These are phyloP conservation scores for Exephanes ischioxanthus DNA, from an alignment of 2,888 invertebrate genomes.

Conservation along the genomic window DNA sequence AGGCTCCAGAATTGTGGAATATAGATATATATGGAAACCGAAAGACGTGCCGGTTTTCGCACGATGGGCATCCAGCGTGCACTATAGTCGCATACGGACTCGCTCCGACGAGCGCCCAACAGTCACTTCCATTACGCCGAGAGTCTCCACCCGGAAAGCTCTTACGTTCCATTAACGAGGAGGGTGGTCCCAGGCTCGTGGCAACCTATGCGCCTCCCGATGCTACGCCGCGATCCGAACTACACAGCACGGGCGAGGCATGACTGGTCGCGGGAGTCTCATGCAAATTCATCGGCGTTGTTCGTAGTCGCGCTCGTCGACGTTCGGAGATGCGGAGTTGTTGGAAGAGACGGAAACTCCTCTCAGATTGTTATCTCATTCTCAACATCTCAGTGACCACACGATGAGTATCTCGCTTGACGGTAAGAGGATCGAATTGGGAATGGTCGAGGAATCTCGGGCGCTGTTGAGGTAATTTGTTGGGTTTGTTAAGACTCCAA, in stretches of 20 bases:
- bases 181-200: conserved; percentile 34
- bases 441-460: neutral
- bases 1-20: conserved; percentile 6
- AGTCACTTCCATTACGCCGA: conserved; percentile 68
- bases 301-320: conserved; percentile 13
- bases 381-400: conserved; percentile 12
- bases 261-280: conserved; percentile 43
- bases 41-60: conserved; percentile 24
- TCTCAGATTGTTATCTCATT: neutral
- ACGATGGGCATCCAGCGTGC: conserved; percentile 23
- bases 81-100: conserved; percentile 35
- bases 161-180: conserved; percentile 73
- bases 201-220: conserved; percentile 19
- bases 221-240: conserved; percentile 30
- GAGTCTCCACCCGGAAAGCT: conserved; percentile 69
- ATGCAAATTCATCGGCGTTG: conserved; percentile 52
- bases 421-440: neutral
- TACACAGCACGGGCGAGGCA: conserved; percentile 36
- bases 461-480: neutral
- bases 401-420: neutral
- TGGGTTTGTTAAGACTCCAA: neutral
- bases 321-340: neutral
- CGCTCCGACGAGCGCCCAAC: conserved; percentile 47
- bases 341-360: conserved; percentile 11
- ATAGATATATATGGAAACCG: conserved; percentile 20